These are phyloP conservation scores for Melanitta fusca DNA, from an alignment of 2,797 vertebrate species.

Conservation along the genomic window DNA sequence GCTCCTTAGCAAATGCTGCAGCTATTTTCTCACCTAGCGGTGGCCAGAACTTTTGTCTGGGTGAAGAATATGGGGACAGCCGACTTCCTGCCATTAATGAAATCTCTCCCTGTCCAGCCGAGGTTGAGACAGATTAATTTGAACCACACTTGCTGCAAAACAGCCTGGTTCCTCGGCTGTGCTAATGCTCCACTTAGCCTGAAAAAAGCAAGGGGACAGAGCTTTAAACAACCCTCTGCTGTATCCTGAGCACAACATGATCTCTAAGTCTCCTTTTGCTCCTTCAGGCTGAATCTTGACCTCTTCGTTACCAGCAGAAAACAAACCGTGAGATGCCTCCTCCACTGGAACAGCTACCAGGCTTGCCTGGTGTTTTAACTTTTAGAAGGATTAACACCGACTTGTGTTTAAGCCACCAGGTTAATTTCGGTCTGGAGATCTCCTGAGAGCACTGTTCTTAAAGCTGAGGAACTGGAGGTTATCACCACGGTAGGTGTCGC, in stretches of 20 bases:
- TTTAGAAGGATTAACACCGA: slow-evolving; percentile 12
- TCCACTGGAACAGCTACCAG: not conserved
- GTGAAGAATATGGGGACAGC: not conserved
- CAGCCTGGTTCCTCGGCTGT: not conserved
- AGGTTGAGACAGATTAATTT: not conserved
- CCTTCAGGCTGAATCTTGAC: not conserved
- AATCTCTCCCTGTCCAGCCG: not conserved
- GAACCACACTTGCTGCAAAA: not conserved
- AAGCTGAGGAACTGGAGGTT: slow-evolving; percentile 21
- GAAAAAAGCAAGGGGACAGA: not conserved
- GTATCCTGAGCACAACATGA: not conserved
- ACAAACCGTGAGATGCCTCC: not conserved
- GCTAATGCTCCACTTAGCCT: not conserved
- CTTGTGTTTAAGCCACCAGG: not conserved
- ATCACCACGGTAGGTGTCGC: slow-evolving; percentile 51
- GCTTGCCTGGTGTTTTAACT: not conserved
- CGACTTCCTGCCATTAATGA: not conserved
- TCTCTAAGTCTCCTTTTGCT: not conserved
- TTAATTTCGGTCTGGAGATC: slow-evolving; percentile 35
- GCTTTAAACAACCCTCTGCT: not conserved
- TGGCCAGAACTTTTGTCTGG: slow-evolving; percentile 36
- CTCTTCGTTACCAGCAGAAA: not conserved
- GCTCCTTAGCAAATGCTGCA: slow-evolving; percentile 20
- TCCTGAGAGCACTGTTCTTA: slow-evolving; percentile 54
- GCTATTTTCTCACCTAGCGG: slow-evolving; percentile 26